Base-by-base conservation (phyloP, 2,888 invertebrate species). In the Drosophila sordidula region DNA sequence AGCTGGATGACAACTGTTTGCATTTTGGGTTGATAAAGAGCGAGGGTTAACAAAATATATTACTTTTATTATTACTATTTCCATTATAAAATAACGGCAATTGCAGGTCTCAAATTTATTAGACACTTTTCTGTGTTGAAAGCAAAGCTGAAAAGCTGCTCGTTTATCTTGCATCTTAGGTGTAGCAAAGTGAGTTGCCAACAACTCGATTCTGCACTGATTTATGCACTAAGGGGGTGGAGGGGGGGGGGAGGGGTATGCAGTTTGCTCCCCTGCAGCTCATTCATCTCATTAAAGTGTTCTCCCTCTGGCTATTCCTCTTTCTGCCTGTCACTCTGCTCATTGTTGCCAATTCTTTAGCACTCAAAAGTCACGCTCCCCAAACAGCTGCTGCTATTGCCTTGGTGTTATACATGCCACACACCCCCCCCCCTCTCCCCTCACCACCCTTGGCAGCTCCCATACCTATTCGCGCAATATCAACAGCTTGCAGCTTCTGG, bases 311-410 rank as follows among this genome's bases (percentile, higher is more conserved):
- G 8, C 29, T 29, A 3, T 1, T 18, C 18, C 25, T 5, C 9
- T 14, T 8, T 11, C 36, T 22, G 34, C 14, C 29, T 14, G 14
- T 11, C 12, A 9, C 12, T 66, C 39, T 57, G 18, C 50, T 36
- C 50, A 45, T 55, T 72, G 58, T 52, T 56, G 45, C 18, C 47
- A 62, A 46, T 51, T 52, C 38, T 22, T 69, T 25, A 64, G 59
- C 70, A 44, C 47, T 62, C 54, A 55, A 45, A 56, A 75, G 77
- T 75, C 67, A 77, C 66, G 75, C 62, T 72, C 38, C 47, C 57
- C 59, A 56, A 75, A 49, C 71, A 75, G 61, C 67, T 71, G 66
- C 54, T 75, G 59, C 50, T 14, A 14, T 38, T 38, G 38, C 38
- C 38, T 29, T 26, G 50, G 3, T 29, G 29, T 29, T 29, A 9